A percentile compares a stretch with the other conserved stretches of the same genome.
Conservation (phyloP, 2,888 invertebrate species). For the Drosophila quinaria region DNA sequence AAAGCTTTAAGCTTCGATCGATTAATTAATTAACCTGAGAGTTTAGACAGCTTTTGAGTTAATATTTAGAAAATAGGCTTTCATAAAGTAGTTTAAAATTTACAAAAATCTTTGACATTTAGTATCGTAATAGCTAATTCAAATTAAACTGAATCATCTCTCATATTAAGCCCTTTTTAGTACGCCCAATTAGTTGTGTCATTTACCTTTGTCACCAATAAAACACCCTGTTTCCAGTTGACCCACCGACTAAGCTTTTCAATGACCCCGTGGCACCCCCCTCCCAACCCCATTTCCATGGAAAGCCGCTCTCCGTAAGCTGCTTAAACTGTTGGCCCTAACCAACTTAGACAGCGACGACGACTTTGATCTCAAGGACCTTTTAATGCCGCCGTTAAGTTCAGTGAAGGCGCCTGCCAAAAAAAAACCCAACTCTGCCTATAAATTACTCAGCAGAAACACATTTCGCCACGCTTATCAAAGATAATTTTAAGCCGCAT, state of each 20-base stretch:
- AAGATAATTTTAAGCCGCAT: slow-evolving; percentile 80
- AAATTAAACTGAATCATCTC: not conserved
- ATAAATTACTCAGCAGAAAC: slow-evolving; percentile 74
- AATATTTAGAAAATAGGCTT: no score
- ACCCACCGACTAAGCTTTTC: slow-evolving; percentile 3
- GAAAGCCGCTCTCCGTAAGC: slow-evolving; percentile 47
- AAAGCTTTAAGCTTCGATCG: no score
- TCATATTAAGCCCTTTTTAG: not conserved
- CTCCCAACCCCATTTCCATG: not conserved
- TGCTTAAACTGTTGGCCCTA: slow-evolving; percentile 64
- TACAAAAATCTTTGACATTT: no score
- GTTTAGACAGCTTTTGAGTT: no score
- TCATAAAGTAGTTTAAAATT: no score
- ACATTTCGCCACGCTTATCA: slow-evolving; percentile 75
- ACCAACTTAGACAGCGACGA: slow-evolving; percentile 45
- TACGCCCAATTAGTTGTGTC: slow-evolving; percentile 42
- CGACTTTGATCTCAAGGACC: slow-evolving; percentile 72
- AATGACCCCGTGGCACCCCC: not conserved
- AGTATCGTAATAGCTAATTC: not conserved
- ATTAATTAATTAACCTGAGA: no score
- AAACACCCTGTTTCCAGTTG: slow-evolving; percentile 1
- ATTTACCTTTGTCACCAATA: slow-evolving; percentile 30
- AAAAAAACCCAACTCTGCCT: slow-evolving; percentile 45
- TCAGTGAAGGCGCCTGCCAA: slow-evolving; percentile 30
- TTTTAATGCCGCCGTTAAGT: slow-evolving; percentile 54